A percentile compares a stretch with the other conserved stretches of the same genome.
phyloP scores from a whole-genome alignment of 2,888 invertebrate genomes.

The Cheilosia vulpina region DNA sequence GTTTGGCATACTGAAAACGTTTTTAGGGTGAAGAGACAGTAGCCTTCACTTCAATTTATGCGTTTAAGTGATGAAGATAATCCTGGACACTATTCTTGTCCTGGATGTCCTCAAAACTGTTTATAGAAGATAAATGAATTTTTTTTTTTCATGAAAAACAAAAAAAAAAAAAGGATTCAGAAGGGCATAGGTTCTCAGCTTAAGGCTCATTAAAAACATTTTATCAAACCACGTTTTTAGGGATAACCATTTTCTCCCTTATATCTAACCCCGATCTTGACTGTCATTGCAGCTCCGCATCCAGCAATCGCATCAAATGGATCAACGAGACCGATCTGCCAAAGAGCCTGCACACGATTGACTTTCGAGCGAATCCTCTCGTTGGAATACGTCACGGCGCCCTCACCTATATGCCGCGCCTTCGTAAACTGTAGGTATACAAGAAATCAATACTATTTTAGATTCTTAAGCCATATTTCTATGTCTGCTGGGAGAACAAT shows the following conservation, averaged over 20 bases:
- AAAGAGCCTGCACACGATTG: constrained; percentile 89
- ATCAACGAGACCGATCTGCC: constrained; percentile 89
- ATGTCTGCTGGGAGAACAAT: constrained; percentile 76
- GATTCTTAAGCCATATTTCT: constrained; percentile 41
- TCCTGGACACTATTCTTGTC: no score
- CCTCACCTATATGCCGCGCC: constrained; percentile 90
- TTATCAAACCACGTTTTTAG: no score
- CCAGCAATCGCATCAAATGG: constrained; percentile 91
- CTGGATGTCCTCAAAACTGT: no score
- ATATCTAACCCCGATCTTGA: not conserved
- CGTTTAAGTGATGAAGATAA: no score
- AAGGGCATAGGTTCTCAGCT: no score
- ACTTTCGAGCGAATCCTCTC: constrained; percentile 93
- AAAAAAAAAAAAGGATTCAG: no score
- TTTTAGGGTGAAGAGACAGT: no score
- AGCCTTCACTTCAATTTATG: no score
- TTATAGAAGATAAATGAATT: no score
- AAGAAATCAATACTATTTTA: constrained; percentile 57
- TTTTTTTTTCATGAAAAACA: no score
- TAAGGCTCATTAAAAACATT: no score
- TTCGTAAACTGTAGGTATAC: constrained; percentile 90
- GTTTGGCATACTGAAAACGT: no score
- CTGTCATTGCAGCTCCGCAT: constrained; percentile 87
- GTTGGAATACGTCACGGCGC: constrained; percentile 88
- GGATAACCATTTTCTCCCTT: not conserved